Evolutionary conservation across 2,113 vertebrate genomes (phyloP), one percentile per base, ranked within the genome.

Genomic region (Centropus bengalensis): DNA sequence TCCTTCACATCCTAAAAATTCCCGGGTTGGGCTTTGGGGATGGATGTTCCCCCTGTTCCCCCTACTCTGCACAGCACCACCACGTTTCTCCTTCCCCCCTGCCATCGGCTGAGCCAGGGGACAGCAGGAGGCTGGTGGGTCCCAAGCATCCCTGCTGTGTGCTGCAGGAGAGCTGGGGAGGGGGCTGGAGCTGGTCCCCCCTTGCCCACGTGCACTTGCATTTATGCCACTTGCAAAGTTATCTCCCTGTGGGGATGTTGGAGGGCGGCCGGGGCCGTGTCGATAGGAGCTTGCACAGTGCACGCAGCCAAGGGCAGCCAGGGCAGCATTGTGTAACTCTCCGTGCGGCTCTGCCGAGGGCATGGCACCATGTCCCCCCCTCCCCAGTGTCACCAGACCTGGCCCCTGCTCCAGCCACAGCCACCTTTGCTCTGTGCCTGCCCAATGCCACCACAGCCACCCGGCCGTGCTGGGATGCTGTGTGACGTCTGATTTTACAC

Each of bases 191-290:
- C 63, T 47, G 67, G 7, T 5, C 16, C 33, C 59, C 76, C 33
- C 40, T 49, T 0, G 15, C 79, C 92, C 94, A 85, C 8, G 4
- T 77, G 83, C 14, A 0, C 32, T 63, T 3, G 9, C 86, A 8
- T 75, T 91, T 63, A 14, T 0, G 2, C 94, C 38, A 8, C 56
- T 79, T 2, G 33, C 91, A 78, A 70, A 23, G 60, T 2, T 30
- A 0, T 45, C 26, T 70, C 69, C 93, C 91, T 1, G 5, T 4
- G 7, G 94, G 91, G 94, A 2, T 63, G 96, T 33, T 6, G 94
- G 91, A 92, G 96, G 89, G 86, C 73, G 12, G 89, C 73, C 7
- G 64, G 94, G 96, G 93, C 93, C 56, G 47, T 77, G 83, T 96
- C 94, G 18, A 96, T 96, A 75, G 80, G 3, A 88, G 74, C 19